These are phyloP conservation scores for Hirtodrosophila alboralis DNA, from an alignment of 2,888 invertebrate species.

Conservation along the genomic window DNA sequence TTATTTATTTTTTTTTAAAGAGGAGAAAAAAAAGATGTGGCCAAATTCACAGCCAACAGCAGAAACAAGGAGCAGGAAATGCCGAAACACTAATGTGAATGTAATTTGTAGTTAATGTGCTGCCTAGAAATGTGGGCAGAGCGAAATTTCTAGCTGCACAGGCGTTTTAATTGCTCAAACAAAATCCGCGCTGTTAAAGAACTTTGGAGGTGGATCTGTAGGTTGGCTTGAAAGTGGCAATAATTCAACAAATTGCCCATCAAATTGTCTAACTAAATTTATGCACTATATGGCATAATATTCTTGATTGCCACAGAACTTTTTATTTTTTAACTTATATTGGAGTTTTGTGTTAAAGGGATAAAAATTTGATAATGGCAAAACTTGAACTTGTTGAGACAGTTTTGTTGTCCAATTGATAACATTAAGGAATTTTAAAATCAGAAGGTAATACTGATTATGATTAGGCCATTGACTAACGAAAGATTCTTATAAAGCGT, in stretches of 20 bases:
- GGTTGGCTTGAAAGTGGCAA: background rate
- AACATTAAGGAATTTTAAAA: too few species aligned
- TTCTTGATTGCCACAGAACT: background rate
- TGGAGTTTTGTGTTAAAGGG: too few species aligned
- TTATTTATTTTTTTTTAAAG: conserved; percentile 29
- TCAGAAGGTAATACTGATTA: too few species aligned
- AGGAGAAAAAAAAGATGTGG: conserved; percentile 26
- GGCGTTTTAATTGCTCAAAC: conserved; percentile 67
- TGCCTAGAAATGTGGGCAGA: conserved; percentile 52
- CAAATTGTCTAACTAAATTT: conserved; percentile 29
- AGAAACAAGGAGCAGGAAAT: conserved; percentile 48
- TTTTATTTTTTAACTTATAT: too few species aligned
- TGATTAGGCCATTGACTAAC: too few species aligned
- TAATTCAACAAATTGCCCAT: conserved; percentile 19
- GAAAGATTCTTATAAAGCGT: too few species aligned
- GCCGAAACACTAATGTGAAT: conserved; percentile 77
- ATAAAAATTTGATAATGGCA: too few species aligned
- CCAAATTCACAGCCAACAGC: conserved; percentile 7
- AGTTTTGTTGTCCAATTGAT: too few species aligned
- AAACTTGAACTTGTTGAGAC: too few species aligned
- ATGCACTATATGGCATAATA: conserved; percentile 25
- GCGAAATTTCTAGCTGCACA: conserved; percentile 1
- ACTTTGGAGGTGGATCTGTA: conserved; percentile 6
- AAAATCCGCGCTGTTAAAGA: conserved; percentile 10
- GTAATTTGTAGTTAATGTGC: conserved; percentile 78